Base-by-base conservation (phyloP, 1,140 invertebrate genomes). In the Trachymyrmex cornetzi region DNA sequence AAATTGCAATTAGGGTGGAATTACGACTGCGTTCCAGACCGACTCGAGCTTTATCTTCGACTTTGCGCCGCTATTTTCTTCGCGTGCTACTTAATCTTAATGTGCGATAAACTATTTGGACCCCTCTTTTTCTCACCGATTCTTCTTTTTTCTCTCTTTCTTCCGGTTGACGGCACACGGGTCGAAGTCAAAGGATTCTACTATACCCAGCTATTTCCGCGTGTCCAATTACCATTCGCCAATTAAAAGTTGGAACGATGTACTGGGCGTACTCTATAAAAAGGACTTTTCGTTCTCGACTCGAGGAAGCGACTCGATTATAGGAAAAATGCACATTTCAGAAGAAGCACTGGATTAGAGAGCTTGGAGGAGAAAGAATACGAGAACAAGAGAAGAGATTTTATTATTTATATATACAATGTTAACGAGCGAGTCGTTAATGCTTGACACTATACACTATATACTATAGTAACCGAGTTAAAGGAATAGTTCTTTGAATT, bases 181-280 rank as follows among this genome's bases (percentile, higher is more conserved):
- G 14, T 72, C 38, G 69, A 71, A 84, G 27, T 84, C 80, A 75
- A 84, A 44, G 67, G 74, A 86, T 85, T 6, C 71, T 63, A 57
- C 71, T 77, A 27, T 69, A 30, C 63, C 59, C 30, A 64, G 61
- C 67, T 86, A 77, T 90, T 86, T 92, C 86, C 88, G 87, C 48
- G 80, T 79, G 82, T 84, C 87, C 87, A 92, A 92, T 92, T 91
- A 91, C 88, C 77, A 90, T 90, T 92, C 77, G 82, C 90, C 90
- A 92, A 92, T 92, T 91, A 92, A 92, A 91, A 92, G 81, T 91
- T 91, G 44, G 44, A 87, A 72, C 66, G 64, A 81, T 89, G 72
- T 86, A 85, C 61, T 64, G 50, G 67, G 50, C 87, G 74, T 80
- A 59, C n/a, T 64, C 53, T 55, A 44, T 30, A 75, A 90, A 89